phyloP scores from a whole-genome alignment of 2,797 vertebrate species.

The Thaleichthys pacificus region DNA sequence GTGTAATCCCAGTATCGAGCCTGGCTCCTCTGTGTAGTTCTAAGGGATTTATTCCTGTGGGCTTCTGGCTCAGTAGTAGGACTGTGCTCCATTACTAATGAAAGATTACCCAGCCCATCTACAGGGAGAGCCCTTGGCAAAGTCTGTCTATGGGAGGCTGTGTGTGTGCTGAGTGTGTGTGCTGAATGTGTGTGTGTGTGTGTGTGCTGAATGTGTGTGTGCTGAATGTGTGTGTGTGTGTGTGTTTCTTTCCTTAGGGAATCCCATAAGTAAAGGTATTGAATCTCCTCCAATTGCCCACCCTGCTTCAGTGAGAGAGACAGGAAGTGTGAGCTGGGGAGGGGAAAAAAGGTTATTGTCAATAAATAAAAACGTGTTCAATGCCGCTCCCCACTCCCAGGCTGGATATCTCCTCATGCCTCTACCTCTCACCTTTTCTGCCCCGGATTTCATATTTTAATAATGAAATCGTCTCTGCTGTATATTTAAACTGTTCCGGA shows the following conservation, averaged over 20 bases:
- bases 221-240: constrained; percentile 12
- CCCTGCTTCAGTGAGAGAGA: constrained; percentile 43
- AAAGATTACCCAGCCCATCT: constrained; percentile 73
- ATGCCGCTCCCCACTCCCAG: constrained; percentile 35
- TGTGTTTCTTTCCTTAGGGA: constrained; percentile 60
- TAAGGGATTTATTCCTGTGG: constrained; percentile 50
- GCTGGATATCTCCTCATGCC: constrained; percentile 27
- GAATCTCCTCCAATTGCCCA: constrained; percentile 66
- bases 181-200: constrained; percentile 20
- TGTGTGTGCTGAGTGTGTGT: no score
- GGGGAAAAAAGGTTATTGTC: constrained; percentile 38
- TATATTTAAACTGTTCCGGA: not conserved
- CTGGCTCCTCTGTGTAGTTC: not conserved
- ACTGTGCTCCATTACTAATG: constrained; percentile 64
- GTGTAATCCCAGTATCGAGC: not conserved
- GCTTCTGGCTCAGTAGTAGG: constrained; percentile 49
- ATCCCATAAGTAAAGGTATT: constrained; percentile 66
- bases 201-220: no score
- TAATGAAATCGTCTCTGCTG: not conserved
- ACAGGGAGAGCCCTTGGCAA: constrained; percentile 68
- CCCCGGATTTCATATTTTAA: not conserved
- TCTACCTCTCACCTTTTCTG: not conserved
- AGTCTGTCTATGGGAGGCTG: not conserved
- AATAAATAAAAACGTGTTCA: constrained; percentile 51
- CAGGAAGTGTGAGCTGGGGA: constrained; percentile 39